phyloP scores from a whole-genome alignment of 2,113 vertebrate genomes.

The Tychaedon coryphoeus region DNA sequence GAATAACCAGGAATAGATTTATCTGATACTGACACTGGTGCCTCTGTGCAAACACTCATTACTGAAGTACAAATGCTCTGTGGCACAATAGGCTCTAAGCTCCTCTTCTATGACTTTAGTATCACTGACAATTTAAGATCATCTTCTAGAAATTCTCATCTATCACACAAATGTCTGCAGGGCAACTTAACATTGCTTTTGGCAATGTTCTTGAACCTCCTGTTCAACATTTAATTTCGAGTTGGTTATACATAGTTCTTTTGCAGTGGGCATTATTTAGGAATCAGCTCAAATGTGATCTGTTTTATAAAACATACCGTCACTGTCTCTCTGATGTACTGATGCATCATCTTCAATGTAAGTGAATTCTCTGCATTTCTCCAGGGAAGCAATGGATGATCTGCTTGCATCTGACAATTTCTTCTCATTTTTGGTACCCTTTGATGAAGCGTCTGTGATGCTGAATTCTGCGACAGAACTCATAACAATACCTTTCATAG shows the following conservation, averaged over 20 bases:
- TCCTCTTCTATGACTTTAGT: neutral
- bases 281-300: constrained; percentile 27
- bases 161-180: constrained; percentile 44
- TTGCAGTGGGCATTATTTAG: constrained; percentile 59
- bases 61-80: neutral
- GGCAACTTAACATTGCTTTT: constrained; percentile 27
- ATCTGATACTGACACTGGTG: neutral
- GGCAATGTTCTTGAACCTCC: constrained; percentile 26
- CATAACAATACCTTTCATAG: constrained; percentile 72
- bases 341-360: constrained; percentile 76
- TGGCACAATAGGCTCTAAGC: neutral
- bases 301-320: constrained; percentile 74
- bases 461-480: constrained; percentile 74
- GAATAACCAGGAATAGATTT: neutral
- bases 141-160: constrained; percentile 25
- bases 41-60: neutral
- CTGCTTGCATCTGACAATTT: constrained; percentile 70
- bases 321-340: constrained; percentile 73
- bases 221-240: constrained; percentile 45
- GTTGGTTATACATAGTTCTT: constrained; percentile 33
- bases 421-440: constrained; percentile 72
- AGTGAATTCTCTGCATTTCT: constrained; percentile 77
- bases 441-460: constrained; percentile 73
- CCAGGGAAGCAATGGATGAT: constrained; percentile 75
- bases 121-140: constrained; percentile 19